phyloP scores from a whole-genome alignment of 2,113 vertebrate species.

The Lepisosteus osseus region DNA sequence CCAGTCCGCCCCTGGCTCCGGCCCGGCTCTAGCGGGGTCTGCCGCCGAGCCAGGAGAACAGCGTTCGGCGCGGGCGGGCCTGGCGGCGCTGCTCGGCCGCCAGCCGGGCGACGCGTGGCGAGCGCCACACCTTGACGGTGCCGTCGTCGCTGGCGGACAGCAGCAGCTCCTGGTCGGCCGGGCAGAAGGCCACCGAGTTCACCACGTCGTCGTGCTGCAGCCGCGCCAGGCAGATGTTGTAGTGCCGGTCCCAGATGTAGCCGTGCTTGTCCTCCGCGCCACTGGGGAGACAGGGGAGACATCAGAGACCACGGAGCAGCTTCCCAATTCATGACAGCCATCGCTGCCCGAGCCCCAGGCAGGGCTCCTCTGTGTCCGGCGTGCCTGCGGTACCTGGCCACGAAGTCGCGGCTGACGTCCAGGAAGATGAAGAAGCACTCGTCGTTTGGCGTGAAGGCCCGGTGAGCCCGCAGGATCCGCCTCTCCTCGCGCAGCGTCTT shows the following conservation, averaged over 20 bases:
- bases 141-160: slow-evolving; percentile 87
- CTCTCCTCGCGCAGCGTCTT: slow-evolving; percentile 89
- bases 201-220: slow-evolving; percentile 90
- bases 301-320: no score
- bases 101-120: slow-evolving; percentile 67
- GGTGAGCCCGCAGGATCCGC: slow-evolving; percentile 81
- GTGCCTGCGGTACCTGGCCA: slow-evolving; percentile 78
- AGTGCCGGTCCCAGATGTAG: slow-evolving; percentile 97
- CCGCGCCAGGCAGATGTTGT: slow-evolving; percentile 90
- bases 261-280: slow-evolving; percentile 92
- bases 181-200: slow-evolving; percentile 92
- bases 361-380: background rate
- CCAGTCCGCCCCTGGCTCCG: slow-evolving; percentile 8
- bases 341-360: no score
- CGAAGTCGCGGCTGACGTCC: slow-evolving; percentile 92
- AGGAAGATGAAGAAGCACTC: slow-evolving; percentile 97
- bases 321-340: no score
- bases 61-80: slow-evolving; percentile 52
- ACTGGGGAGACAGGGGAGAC: slow-evolving; percentile 40
- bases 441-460: slow-evolving; percentile 90
- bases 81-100: slow-evolving; percentile 40
- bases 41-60: slow-evolving; percentile 76
- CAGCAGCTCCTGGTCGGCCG: slow-evolving; percentile 89
- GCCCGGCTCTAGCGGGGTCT: slow-evolving; percentile 48
- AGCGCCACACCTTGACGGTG: slow-evolving; percentile 95